Evolutionary conservation across 2,888 invertebrate genomes (phyloP).

Genomic region (Alitta virens): DNA sequence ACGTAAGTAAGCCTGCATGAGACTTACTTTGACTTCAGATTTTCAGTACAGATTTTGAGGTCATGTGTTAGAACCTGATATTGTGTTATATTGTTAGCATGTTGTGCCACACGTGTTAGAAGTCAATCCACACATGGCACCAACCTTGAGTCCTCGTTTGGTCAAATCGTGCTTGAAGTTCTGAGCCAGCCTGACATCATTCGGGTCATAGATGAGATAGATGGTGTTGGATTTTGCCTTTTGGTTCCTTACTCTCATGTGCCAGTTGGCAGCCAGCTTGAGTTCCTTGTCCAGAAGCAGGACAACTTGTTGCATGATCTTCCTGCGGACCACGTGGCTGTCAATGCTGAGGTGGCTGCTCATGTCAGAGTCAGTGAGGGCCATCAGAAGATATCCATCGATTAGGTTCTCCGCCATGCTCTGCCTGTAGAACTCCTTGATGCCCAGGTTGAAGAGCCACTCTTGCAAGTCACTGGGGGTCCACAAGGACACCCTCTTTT

Average conservation of each 20-base stretch:
- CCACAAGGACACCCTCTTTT: slow-evolving; percentile 53
- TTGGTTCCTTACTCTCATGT: slow-evolving; percentile 48
- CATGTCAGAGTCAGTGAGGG: slow-evolving; percentile 53
- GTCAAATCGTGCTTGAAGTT: slow-evolving; percentile 49
- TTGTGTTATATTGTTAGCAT: too few species aligned
- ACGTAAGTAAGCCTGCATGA: too few species aligned
- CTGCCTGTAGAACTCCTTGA: slow-evolving; percentile 54
- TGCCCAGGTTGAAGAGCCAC: slow-evolving; percentile 51
- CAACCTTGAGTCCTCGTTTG: slow-evolving; percentile 48
- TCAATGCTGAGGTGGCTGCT: slow-evolving; percentile 47
- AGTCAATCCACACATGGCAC: neutral
- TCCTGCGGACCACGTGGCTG: slow-evolving; percentile 50
- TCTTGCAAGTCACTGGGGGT: slow-evolving; percentile 50
- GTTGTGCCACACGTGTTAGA: too few species aligned
- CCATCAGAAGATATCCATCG: slow-evolving; percentile 55
- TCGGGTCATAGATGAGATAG: slow-evolving; percentile 53
- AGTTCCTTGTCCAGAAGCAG: slow-evolving; percentile 49
- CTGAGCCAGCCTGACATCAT: slow-evolving; percentile 52
- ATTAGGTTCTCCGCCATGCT: slow-evolving; percentile 53
- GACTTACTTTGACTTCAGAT: too few species aligned
- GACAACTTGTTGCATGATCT: slow-evolving; percentile 53
- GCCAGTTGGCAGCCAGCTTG: slow-evolving; percentile 50
- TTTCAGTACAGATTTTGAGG: too few species aligned
- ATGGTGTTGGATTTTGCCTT: slow-evolving; percentile 43
- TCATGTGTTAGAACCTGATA: too few species aligned